phyloP scores from a whole-genome alignment of 1,140 invertebrate species.

The Chlorops oryzae region DNA sequence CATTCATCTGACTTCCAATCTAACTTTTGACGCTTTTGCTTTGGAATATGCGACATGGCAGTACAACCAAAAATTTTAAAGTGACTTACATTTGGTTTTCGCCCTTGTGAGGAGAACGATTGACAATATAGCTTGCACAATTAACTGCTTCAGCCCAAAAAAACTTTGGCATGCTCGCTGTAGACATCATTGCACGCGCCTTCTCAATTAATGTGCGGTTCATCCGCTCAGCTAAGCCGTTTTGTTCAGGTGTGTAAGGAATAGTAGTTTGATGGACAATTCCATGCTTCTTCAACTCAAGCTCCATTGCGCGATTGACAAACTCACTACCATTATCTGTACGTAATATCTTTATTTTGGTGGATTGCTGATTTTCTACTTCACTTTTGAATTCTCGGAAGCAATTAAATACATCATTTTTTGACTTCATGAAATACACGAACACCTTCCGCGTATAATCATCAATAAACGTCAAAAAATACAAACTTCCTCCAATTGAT shows the following conservation, averaged over 20 bases:
- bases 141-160: constrained; percentile 50
- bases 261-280: constrained; percentile 41
- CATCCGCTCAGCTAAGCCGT: constrained; percentile 39
- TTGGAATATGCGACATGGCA: constrained; percentile 15
- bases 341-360: constrained; percentile 32
- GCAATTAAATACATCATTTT: constrained; percentile 7
- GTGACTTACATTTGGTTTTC: constrained; percentile 3
- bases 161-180: constrained; percentile 32
- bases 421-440: constrained; percentile 6
- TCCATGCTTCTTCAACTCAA: constrained; percentile 24
- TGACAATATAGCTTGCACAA: constrained; percentile 18
- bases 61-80: constrained; percentile 4
- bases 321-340: constrained; percentile 47
- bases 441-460: constrained; percentile 10
- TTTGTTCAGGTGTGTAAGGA: constrained; percentile 45
- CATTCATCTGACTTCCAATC: constrained; percentile 1
- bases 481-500: constrained; percentile 24
- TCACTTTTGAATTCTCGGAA: constrained; percentile 19
- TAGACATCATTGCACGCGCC: constrained; percentile 27
- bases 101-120: constrained; percentile 23
- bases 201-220: constrained; percentile 21
- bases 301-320: constrained; percentile 23
- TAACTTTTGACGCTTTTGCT: constrained; percentile 19
- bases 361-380: constrained; percentile 21
- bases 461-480: constrained; percentile 31